A percentile compares a stretch with the other conserved stretches of the same genome.
phyloP scores from a whole-genome alignment of 1,140 invertebrate species.

The Parapsyche elsis region DNA sequence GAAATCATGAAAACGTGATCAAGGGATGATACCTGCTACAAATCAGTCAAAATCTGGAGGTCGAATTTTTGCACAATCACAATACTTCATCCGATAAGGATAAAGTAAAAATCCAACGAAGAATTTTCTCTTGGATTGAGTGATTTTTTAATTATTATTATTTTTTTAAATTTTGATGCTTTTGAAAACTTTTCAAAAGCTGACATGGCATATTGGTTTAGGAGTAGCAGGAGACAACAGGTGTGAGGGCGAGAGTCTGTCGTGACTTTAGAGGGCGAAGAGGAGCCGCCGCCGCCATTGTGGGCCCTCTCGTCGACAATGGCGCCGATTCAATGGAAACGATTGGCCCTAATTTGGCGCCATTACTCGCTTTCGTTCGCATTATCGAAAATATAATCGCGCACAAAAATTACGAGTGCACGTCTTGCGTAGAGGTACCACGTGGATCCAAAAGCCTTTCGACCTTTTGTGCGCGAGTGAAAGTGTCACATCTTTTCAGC shows the following conservation, averaged over 20 bases:
- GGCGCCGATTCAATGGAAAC: slow-evolving; percentile 18
- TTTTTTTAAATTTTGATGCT: no score
- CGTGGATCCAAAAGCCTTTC: not conserved
- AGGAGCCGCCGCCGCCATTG: not conserved
- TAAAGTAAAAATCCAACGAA: no score
- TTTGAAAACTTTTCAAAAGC: no score
- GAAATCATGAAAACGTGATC: no score
- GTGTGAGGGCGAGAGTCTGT: slow-evolving; percentile 20
- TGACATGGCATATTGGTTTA: slow-evolving; percentile 4
- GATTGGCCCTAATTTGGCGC: slow-evolving; percentile 29
- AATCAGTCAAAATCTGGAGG: no score
- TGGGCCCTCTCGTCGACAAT: not conserved
- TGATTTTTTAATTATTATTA: no score
- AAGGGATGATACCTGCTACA: no score
- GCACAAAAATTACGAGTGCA: slow-evolving; percentile 4
- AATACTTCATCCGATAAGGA: no score
- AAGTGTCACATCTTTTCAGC: no score
- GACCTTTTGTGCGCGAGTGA: no score
- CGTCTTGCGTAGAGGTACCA: not conserved
- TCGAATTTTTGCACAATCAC: no score
- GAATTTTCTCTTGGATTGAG: no score
- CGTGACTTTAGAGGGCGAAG: slow-evolving; percentile 16
- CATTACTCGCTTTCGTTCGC: slow-evolving; percentile 21
- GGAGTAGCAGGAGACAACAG: slow-evolving; percentile 6
- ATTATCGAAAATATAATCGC: slow-evolving; percentile 26